Evolutionary conservation across 2,888 invertebrate species (phyloP).

Genomic region (Eubasilissa splendida): DNA sequence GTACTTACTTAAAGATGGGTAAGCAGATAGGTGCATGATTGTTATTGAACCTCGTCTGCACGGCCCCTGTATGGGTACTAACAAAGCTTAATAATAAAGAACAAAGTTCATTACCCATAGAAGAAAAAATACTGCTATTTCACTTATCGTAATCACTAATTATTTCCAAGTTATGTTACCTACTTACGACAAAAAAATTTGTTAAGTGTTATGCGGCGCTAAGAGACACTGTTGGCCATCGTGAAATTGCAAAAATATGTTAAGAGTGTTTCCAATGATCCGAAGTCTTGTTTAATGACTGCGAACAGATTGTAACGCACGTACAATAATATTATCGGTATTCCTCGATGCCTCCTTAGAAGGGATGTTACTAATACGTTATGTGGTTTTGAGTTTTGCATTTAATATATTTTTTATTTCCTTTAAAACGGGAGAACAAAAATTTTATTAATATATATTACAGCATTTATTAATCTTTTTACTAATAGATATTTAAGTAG

Average conservation of each 20-base stretch:
- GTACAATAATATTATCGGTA: background rate
- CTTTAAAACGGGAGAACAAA: too few relatives aligned
- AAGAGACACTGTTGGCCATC: conserved; percentile 11
- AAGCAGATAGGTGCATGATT: too few relatives aligned
- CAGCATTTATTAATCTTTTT: too few relatives aligned
- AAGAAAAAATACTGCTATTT: conserved; percentile 1
- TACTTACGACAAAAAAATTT: too few relatives aligned
- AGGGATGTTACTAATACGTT: too few relatives aligned
- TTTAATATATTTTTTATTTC: too few relatives aligned
- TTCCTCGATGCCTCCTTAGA: background rate
- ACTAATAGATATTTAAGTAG: too few relatives aligned
- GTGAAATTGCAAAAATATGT: conserved; percentile 31
- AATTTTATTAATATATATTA: too few relatives aligned
- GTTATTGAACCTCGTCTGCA: too few relatives aligned
- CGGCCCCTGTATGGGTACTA: too few relatives aligned
- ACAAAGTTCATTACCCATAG: conserved; percentile 1
- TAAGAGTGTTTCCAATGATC: background rate
- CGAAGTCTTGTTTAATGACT: background rate
- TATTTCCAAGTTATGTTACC: background rate
- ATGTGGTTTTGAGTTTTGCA: too few relatives aligned
- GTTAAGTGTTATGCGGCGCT: background rate
- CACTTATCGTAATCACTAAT: conserved; percentile 25
- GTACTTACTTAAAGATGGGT: too few relatives aligned
- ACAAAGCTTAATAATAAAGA: background rate
- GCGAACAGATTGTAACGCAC: background rate